Evolutionary conservation across 1,140 invertebrate genomes (phyloP), one percentile per base, ranked within the genome.

Genomic region (Drosophila kohkoa): DNA sequence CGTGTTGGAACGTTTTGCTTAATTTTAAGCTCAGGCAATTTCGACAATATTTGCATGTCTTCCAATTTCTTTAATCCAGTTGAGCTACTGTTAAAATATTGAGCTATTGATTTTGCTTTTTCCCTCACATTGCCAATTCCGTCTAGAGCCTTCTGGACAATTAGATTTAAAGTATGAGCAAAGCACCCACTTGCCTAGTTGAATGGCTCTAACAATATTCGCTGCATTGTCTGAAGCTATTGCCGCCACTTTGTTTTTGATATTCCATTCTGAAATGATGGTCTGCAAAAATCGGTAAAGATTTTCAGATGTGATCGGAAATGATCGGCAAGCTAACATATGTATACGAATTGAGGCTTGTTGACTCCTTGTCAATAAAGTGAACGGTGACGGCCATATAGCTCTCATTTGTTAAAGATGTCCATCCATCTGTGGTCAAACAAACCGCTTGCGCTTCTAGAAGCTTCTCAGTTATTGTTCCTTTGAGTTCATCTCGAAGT

Each of bases 131-230:
- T 64, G 62, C 49, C 11, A 4, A 64, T 28, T 52, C n/a, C 8
- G 6, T 43, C 62, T 43, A 64, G 10, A 15, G 5, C 62, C 35
- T 64, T 64, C n/a, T 64, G 49, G 10, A 64, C 49, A 30, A 64
- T 64, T 0, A 32, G 7, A 54, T 64, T 64, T 52, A 54, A 52
- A 1, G 8, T 54, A 15, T 64, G 49, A 10, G 62, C 41, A 2
- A 52, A 52, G 20, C 49, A 52, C 7, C 10, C 3, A 54, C n/a
- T 54, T 32, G 45, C 45, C 15, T 1, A 48, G 5, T 20, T 7
- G 5, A 5, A 45, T 45, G 1, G 43, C 45, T 16, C 5, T 5
- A 6, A 15, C 45, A 16, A 48, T 48, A 6, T 48, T 48, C 5
- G 13, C 5, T 1, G 45, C 45, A 16, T 16, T 48, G 7, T 48